Conservation (phyloP, 2,797 vertebrate genomes). For the Smutsia gigantea region DNA sequence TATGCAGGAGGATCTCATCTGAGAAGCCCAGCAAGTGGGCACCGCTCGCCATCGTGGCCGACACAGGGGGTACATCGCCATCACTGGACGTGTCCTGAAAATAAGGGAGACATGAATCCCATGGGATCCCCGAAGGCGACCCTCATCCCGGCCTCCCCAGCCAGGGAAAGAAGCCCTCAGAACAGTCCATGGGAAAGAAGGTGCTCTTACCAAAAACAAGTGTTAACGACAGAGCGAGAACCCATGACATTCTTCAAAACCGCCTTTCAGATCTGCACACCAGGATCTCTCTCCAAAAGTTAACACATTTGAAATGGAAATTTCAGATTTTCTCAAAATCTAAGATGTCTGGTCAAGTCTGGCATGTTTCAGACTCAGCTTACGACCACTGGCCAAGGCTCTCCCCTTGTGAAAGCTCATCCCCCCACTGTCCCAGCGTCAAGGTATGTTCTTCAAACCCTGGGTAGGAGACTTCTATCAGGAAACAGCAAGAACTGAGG, state of each 20-base stretch:
- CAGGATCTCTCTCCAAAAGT: not conserved
- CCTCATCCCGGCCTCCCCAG: not conserved
- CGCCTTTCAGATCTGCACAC: not conserved
- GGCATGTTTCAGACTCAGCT: not conserved
- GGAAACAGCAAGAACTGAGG: not conserved
- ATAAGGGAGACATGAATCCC: not conserved
- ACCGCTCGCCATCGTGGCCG: not conserved
- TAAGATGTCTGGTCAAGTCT: not conserved
- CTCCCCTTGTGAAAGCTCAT: not conserved
- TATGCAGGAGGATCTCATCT: conserved; percentile 96
- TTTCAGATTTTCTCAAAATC: not conserved
- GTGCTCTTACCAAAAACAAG: not conserved
- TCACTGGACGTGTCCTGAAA: conserved; percentile 83
- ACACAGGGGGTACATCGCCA: conserved; percentile 80
- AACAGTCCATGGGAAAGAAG: not conserved
- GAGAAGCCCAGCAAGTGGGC: conserved; percentile 94
- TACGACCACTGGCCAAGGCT: not conserved
- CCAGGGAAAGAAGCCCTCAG: not conserved
- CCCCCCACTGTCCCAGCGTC: accelerated
- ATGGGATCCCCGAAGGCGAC: not conserved
- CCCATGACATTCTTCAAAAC: not conserved
- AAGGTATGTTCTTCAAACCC: not conserved
- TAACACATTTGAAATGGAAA: not conserved
- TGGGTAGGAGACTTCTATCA: not conserved
- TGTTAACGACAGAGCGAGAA: not conserved